Percentiles rank a stretch among this genome's conserved stretches.
These are phyloP conservation scores for Anisognathus igniventris DNA, from an alignment of 2,797 vertebrate genomes.

Conservation along the genomic window DNA sequence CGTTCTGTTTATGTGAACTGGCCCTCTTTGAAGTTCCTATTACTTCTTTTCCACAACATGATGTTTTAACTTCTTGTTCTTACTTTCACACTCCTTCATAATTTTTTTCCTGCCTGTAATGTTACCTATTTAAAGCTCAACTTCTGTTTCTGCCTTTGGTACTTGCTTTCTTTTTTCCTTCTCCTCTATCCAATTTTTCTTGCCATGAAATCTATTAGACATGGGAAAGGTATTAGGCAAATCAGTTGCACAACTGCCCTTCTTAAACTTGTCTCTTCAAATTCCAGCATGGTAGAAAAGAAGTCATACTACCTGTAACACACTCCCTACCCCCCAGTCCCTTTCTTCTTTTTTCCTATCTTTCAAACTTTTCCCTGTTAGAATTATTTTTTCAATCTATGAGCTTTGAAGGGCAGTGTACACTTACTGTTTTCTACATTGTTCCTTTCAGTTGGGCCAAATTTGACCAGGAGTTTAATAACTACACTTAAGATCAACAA, in stretches of 20 bases:
- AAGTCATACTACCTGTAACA: not conserved
- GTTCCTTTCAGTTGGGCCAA: not conserved
- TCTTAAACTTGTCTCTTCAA: not conserved
- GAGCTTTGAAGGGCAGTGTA: not conserved
- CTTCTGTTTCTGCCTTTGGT: not conserved
- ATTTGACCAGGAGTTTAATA: not conserved
- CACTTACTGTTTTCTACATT: not conserved
- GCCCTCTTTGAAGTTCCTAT: not conserved
- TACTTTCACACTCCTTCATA: not conserved
- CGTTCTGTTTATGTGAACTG: not conserved
- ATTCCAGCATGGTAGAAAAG: not conserved
- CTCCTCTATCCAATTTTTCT: not conserved
- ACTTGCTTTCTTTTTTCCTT: not conserved
- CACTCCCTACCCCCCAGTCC: fast-evolving
- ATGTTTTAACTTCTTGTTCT: not conserved
- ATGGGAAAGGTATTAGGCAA: not conserved
- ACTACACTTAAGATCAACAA: not conserved
- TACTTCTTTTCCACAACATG: not conserved
- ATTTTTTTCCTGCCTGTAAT: not conserved
- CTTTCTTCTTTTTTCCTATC: not conserved
- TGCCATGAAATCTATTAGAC: not conserved
- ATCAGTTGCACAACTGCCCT: not conserved
- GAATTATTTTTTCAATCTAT: not conserved
- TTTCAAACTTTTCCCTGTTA: not conserved
- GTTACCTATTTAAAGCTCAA: not conserved